These are phyloP conservation scores for Atethmia centrago DNA, from an alignment of 2,888 invertebrate species.

Conservation along the genomic window DNA sequence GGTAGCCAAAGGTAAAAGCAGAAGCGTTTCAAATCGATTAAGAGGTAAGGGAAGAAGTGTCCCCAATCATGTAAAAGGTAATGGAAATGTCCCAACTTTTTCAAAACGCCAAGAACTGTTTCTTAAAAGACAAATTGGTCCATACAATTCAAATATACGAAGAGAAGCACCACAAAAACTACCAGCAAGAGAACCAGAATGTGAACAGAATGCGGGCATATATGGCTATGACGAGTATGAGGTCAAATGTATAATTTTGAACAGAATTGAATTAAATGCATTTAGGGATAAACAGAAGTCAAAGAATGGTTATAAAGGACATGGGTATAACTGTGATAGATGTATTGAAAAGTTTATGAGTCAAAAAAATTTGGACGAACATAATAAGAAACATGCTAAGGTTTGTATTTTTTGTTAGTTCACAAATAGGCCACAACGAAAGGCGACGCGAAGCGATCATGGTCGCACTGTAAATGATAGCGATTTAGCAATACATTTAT, in stretches of 20 bases:
- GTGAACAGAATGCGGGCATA: background rate
- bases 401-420: conserved; percentile 9
- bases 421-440: background rate
- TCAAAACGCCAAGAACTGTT: conserved; percentile 5
- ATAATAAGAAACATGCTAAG: conserved; percentile 30
- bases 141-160: background rate
- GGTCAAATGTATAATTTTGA: conserved; percentile 25
- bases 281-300: conserved; percentile 18
- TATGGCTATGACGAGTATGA: conserved; percentile 9
- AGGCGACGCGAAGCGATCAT: background rate
- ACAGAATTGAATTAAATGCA: conserved; percentile 9
- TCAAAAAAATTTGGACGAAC: conserved; percentile 31
- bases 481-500: background rate
- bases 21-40: background rate
- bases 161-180: background rate
- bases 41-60: conserved; percentile 8
- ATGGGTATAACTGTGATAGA: conserved; percentile 13
- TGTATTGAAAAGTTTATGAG: conserved; percentile 21
- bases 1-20: conserved; percentile 2
- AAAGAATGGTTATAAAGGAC: conserved; percentile 21
- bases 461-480: background rate
- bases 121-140: background rate
- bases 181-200: background rate
- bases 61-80: background rate
- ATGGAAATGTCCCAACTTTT: background rate